Percentiles rank a stretch among this genome's conserved stretches.
phyloP scores from a whole-genome alignment of 2,888 invertebrate genomes.

The Tenthredo notha region DNA sequence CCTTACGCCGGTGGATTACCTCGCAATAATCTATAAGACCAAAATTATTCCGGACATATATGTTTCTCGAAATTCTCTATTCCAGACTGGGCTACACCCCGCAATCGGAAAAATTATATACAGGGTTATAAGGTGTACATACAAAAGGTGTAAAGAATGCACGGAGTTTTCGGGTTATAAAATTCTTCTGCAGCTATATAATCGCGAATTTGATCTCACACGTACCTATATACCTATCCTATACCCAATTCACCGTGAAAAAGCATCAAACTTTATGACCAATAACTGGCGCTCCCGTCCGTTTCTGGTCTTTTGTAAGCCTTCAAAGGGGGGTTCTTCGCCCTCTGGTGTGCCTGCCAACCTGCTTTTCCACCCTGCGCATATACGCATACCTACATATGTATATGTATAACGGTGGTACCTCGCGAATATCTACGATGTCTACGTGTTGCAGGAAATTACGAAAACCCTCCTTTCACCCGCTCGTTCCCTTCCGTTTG shows the following conservation, averaged over 20 bases:
- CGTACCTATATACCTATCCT: neutral
- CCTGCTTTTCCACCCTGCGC: neutral
- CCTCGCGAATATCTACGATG: constrained; percentile 19
- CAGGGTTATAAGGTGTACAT: neutral
- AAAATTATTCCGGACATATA: no score
- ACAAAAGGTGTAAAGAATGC: constrained; percentile 2
- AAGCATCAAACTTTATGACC: constrained; percentile 51
- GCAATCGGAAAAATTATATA: neutral
- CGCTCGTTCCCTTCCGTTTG: constrained; percentile 15
- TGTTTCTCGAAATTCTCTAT: neutral
- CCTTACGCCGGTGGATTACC: no score
- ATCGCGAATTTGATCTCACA: constrained; percentile 29
- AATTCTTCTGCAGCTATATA: constrained; percentile 33
- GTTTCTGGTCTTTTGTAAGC: constrained; percentile 39
- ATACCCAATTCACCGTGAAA: constrained; percentile 33
- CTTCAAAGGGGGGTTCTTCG: neutral
- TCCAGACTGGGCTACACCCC: neutral
- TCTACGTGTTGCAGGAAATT: constrained; percentile 44
- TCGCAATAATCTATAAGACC: no score
- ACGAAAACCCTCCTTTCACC: constrained; percentile 31
- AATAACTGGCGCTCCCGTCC: constrained; percentile 44
- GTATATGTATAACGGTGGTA: neutral
- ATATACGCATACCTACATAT: neutral
- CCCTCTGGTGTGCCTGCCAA: neutral
- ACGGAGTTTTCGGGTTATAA: constrained; percentile 11